Evolutionary conservation across 2,888 invertebrate genomes (phyloP), one percentile per base, ranked within the genome.

Genomic region (Sicus ferrugineus): DNA sequence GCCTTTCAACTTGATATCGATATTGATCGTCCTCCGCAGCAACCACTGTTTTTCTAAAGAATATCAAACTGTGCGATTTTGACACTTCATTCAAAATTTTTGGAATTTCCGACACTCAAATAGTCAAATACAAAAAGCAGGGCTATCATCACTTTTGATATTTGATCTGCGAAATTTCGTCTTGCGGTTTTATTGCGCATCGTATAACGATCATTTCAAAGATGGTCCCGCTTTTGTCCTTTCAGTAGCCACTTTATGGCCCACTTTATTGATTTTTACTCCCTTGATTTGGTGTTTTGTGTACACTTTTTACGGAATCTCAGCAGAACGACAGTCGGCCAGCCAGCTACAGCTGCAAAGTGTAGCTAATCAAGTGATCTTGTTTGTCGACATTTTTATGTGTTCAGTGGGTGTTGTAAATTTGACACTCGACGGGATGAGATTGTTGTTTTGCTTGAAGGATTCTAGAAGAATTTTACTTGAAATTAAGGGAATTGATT

Each of bases 161-260:
- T 54, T 9, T 42, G 61, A 61, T 61, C 61, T 30, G 19, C 34
- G 0, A 64, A 34, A 31, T 64, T 30, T 34, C 19, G 21, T 38
- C 52, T 64, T 64, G 64, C 50, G 64, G 64, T 64, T 52, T 64
- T 64, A 64, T 64, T 64, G 64, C 50, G 26, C 11, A 3, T 23
- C 14, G 6, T 54, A 28, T 28, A 54, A 54, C 11, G 9, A 54
- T 54, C 26, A 54, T 54, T 54, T 54, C 23, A 11, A 28, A 54
- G 9, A 9, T 26, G 9, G 14, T 54, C 16, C 14, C 28, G 23
- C 21, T 48, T 50, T 46, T 50, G 48, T 46, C 30, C 26, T 52
- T 21, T 50, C 30, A 63, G 23, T n/a, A 30, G 21, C 23, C n/a
- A 52, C 14, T 63, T 48, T 63, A 63, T 63, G 46, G 48, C 63